Conservation (phyloP, 2,113 vertebrate species). For the Haplotaxodon microlepis region DNA sequence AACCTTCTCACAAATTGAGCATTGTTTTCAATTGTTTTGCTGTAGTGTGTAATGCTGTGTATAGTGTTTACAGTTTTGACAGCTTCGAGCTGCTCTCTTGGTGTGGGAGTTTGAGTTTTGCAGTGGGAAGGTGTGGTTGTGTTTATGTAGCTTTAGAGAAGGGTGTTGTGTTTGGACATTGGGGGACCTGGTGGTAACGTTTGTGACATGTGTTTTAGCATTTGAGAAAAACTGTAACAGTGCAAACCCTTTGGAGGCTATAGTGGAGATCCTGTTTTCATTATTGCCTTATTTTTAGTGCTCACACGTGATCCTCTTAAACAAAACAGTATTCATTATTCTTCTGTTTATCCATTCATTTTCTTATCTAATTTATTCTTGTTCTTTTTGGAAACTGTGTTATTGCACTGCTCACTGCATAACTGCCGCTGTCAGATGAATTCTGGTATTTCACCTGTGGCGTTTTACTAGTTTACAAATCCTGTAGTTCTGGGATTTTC, state of each 20-base stretch:
- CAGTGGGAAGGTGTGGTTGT: too few species aligned
- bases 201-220: too few species aligned
- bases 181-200: too few species aligned
- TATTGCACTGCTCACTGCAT: not conserved
- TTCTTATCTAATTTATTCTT: not conserved
- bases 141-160: too few species aligned
- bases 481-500: not conserved
- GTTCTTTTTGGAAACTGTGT: not conserved
- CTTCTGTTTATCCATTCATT: not conserved
- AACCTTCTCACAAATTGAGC: too few species aligned
- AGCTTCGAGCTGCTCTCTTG: too few species aligned
- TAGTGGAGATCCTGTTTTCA: not conserved
- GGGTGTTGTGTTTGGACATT: too few species aligned
- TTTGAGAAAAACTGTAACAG: not conserved
- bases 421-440: not conserved
- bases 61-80: too few species aligned
- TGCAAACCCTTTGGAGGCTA: not conserved
- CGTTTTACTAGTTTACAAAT: not conserved
- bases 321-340: not conserved
- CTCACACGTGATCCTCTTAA: not conserved
- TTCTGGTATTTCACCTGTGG: not conserved
- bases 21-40: too few species aligned
- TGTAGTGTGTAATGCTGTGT: too few species aligned
- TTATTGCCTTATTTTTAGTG: not conserved
- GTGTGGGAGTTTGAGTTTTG: too few species aligned